These are phyloP conservation scores for Setipinna tenuifilis DNA, from an alignment of 2,797 vertebrate species.

Conservation along the genomic window DNA sequence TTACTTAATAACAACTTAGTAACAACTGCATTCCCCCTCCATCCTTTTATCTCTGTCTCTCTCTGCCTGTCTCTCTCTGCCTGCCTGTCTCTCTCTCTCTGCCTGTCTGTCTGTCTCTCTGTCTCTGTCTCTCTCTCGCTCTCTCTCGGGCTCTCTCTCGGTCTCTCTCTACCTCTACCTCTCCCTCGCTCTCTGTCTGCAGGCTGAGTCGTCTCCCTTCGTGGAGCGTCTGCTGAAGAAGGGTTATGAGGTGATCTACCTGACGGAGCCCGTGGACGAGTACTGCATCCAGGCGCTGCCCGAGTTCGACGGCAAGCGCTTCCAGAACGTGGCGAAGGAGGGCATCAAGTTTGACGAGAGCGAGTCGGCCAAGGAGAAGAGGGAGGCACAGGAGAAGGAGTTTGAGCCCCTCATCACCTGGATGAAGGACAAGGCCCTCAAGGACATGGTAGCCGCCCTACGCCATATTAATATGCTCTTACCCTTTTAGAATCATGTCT, in stretches of 20 bases:
- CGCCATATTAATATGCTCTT: too few relatives aligned
- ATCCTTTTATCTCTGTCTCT: too few relatives aligned
- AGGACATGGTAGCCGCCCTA: constrained; percentile 85
- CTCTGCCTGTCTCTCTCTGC: too few relatives aligned
- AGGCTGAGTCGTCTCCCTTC: constrained; percentile 96
- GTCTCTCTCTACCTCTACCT: too few relatives aligned
- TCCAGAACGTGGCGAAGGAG: constrained; percentile 98
- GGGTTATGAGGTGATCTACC: constrained; percentile 97
- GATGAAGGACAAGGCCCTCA: constrained; percentile 95
- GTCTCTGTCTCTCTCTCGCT: too few relatives aligned
- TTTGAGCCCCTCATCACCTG: constrained; percentile 94
- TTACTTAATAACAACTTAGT: too few relatives aligned
- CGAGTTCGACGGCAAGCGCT: constrained; percentile 96
- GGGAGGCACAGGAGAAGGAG: constrained; percentile 91
- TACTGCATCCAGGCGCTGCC: constrained; percentile 98
- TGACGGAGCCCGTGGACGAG: constrained; percentile 97
- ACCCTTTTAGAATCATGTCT: neutral
- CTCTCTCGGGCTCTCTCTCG: too few relatives aligned
- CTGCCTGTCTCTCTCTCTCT: too few relatives aligned
- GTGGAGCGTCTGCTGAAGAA: constrained; percentile 95
- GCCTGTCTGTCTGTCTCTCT: too few relatives aligned
- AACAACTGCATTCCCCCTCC: too few relatives aligned
- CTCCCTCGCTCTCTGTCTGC: neutral
- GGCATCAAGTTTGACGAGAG: constrained; percentile 96
- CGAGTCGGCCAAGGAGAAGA: constrained; percentile 91